Conservation (phyloP, 2,888 invertebrate genomes). For the Candidula unifasciata region DNA sequence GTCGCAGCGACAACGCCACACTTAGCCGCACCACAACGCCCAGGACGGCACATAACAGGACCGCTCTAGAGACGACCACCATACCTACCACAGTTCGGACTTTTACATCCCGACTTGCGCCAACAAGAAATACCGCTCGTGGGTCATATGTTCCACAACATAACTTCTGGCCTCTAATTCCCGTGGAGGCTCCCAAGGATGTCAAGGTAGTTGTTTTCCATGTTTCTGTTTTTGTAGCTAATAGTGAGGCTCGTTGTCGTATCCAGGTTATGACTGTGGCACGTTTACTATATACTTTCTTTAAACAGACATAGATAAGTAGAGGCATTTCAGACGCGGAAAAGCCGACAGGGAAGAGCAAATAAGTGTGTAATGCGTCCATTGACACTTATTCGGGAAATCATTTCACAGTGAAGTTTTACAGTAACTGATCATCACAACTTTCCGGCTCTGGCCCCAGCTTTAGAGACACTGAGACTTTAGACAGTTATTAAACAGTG, state of each 20-base stretch:
- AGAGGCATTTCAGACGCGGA: no score
- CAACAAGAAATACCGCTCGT: neutral
- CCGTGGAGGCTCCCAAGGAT: slow-evolving; percentile 42
- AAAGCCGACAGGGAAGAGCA: no score
- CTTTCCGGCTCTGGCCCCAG: no score
- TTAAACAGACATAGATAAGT: no score
- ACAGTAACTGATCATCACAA: no score
- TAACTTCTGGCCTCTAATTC: slow-evolving; percentile 58
- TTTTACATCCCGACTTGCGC: neutral
- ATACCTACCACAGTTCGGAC: neutral
- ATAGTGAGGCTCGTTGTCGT: neutral
- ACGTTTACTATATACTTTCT: no score
- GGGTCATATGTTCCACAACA: slow-evolving; percentile 45
- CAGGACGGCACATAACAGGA: neutral
- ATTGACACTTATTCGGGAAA: no score
- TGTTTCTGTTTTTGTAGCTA: neutral
- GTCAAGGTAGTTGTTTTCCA: neutral
- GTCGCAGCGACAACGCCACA: neutral
- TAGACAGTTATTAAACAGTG: no score
- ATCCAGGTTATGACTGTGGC: neutral
- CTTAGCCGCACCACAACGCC: neutral
- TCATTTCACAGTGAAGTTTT: no score
- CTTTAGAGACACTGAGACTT: no score
- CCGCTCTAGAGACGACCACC: no score
- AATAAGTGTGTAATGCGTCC: no score